Evolutionary conservation across 1,140 invertebrate species (phyloP).

Genomic region (Achatina immaculata): DNA sequence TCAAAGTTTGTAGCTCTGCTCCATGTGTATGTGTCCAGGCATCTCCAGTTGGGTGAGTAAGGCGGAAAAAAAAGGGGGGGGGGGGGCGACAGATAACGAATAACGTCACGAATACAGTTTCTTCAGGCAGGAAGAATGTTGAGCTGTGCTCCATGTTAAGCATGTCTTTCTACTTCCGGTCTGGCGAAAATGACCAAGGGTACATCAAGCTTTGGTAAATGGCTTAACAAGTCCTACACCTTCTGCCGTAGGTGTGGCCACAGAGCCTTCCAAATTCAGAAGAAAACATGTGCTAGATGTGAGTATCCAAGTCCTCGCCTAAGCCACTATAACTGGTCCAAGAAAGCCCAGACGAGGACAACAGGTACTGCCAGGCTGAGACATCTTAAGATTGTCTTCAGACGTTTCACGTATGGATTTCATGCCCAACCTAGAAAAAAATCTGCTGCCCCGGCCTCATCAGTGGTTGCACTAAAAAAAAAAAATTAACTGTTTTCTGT

Average conservation of each 20-base stretch:
- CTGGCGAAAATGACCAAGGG: slow-evolving; percentile 84
- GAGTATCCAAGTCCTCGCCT: slow-evolving; percentile 94
- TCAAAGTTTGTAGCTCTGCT: too few relatives aligned
- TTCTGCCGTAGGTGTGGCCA: slow-evolving; percentile 96
- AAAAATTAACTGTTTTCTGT: too few relatives aligned
- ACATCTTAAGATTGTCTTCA: slow-evolving; percentile 91
- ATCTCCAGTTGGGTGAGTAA: too few relatives aligned
- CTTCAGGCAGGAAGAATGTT: too few relatives aligned
- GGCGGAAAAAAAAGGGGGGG: too few relatives aligned
- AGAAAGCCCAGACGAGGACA: slow-evolving; percentile 98
- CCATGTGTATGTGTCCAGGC: too few relatives aligned
- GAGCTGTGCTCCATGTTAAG: too few relatives aligned
- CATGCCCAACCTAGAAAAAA: slow-evolving; percentile 70
- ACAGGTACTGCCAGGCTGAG: slow-evolving; percentile 98
- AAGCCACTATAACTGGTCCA: slow-evolving; percentile 97
- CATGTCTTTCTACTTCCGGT: slow-evolving; percentile 36
- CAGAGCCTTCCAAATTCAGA: slow-evolving; percentile 98
- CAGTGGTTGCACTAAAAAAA: slow-evolving; percentile 58
- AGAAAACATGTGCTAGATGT: slow-evolving; percentile 96
- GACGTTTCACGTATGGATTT: slow-evolving; percentile 83
- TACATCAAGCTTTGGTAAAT: slow-evolving; percentile 99
- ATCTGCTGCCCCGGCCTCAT: slow-evolving; percentile 56
- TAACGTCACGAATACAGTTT: too few relatives aligned
- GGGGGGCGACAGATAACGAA: too few relatives aligned
- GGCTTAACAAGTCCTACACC: slow-evolving; percentile 99